Evolutionary conservation across 2,888 invertebrate species (phyloP).

Genomic region (Dasysyrphus tricinctus): DNA sequence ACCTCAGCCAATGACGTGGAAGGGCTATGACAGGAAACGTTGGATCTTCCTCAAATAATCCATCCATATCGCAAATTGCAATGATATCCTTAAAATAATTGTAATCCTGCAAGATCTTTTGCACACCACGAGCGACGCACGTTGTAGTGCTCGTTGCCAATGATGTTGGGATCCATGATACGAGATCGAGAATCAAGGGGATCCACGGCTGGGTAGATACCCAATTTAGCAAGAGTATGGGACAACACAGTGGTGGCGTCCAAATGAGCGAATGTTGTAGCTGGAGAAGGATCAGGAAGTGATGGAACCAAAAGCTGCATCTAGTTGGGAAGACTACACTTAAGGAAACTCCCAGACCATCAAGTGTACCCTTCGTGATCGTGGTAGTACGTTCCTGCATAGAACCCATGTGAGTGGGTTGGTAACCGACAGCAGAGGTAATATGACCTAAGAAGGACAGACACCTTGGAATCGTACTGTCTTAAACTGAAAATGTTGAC

Average conservation of each 20-base stretch:
- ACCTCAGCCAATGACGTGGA: conserved; percentile 96
- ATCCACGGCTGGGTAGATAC: conserved; percentile 97
- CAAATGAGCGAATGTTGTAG: conserved; percentile 97
- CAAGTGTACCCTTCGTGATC: conserved; percentile 95
- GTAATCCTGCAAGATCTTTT: conserved; percentile 94
- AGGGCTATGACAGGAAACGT: conserved; percentile 96
- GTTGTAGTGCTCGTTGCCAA: conserved; percentile 94
- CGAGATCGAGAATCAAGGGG: conserved; percentile 96
- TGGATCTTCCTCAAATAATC: conserved; percentile 97
- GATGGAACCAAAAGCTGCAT: conserved; percentile 98
- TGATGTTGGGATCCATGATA: conserved; percentile 96
- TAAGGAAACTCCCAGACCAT: no score
- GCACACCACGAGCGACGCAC: conserved; percentile 95
- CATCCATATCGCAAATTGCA: conserved; percentile 97
- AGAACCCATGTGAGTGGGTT: conserved; percentile 98
- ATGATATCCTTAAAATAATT: conserved; percentile 94
- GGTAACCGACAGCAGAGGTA: conserved; percentile 97
- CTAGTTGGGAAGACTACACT: conserved; percentile 98
- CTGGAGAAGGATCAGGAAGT: conserved; percentile 97
- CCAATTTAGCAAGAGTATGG: conserved; percentile 95
- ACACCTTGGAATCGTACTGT: conserved; percentile 94
- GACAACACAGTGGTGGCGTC: conserved; percentile 97
- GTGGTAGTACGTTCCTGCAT: conserved; percentile 99
- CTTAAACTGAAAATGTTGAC: conserved; percentile 98
- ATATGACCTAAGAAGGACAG: conserved; percentile 97